These are phyloP conservation scores for Abscondita cerata DNA, from an alignment of 2,888 invertebrate species.

Conservation along the genomic window DNA sequence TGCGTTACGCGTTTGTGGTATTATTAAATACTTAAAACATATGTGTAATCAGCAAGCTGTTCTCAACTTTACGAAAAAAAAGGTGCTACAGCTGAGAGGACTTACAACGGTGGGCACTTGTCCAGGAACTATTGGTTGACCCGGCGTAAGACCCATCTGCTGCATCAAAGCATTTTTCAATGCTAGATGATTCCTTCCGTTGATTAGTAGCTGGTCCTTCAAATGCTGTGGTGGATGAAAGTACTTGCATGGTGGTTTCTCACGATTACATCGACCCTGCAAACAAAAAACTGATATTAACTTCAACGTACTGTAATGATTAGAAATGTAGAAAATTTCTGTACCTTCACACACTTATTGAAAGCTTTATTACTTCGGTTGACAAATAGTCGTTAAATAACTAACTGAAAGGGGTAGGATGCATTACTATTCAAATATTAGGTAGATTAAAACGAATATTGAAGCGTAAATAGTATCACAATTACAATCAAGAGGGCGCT, in stretches of 20 bases:
- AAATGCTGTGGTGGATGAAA: conserved; percentile 99
- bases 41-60: conserved; percentile 29
- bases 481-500: too few relatives aligned
- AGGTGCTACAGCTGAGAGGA: conserved; percentile 41
- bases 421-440: too few relatives aligned
- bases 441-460: too few relatives aligned
- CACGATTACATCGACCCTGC: conserved; percentile 99
- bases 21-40: conserved; percentile 24
- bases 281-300: conserved; percentile 49
- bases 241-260: conserved; percentile 99
- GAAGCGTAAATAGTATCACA: too few relatives aligned
- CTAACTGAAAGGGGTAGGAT: too few relatives aligned
- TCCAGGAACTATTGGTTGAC: conserved; percentile 89
- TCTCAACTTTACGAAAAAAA: conserved; percentile 2
- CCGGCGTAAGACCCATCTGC: conserved; percentile 93
- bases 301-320: not conserved
- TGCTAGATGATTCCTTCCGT: conserved; percentile 99
- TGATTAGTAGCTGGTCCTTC: conserved; percentile 99
- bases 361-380: too few relatives aligned
- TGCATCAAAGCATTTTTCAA: conserved; percentile 98
- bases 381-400: too few relatives aligned
- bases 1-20: conserved; percentile 22
- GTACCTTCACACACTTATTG: too few relatives aligned
- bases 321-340: too few relatives aligned
- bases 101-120: conserved; percentile 94